phyloP scores from a whole-genome alignment of 2,888 invertebrate genomes.

The Ischnus inquisitorius region DNA sequence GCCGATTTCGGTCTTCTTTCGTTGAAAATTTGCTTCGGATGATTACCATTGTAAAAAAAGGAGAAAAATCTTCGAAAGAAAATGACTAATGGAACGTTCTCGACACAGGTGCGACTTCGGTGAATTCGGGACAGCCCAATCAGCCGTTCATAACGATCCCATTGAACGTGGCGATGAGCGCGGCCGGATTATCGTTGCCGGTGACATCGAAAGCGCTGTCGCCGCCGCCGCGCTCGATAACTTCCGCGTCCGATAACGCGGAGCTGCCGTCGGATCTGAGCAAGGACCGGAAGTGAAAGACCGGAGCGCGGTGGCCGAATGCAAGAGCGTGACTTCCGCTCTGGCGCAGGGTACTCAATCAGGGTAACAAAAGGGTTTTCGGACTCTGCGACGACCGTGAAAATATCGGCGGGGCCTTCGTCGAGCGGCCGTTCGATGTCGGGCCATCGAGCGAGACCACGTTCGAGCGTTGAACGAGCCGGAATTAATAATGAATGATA shows the following conservation, averaged over 20 bases:
- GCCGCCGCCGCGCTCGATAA: constrained; percentile 76
- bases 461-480: constrained; percentile 51
- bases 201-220: constrained; percentile 80
- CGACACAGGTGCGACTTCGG: constrained; percentile 77
- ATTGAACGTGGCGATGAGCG: constrained; percentile 89
- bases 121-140: constrained; percentile 79
- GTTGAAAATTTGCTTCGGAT: too few species aligned
- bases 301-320: constrained; percentile 11
- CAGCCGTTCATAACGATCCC: constrained; percentile 91
- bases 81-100: constrained; percentile 22
- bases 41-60: too few species aligned
- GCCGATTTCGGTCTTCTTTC: too few species aligned
- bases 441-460: constrained; percentile 57
- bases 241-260: constrained; percentile 77
- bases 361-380: constrained; percentile 55
- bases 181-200: constrained; percentile 85
- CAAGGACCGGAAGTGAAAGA: constrained; percentile 80
- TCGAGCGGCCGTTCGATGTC: constrained; percentile 59
- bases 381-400: constrained; percentile 40
- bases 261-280: constrained; percentile 82
- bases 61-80: too few species aligned
- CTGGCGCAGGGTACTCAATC: constrained; percentile 34
- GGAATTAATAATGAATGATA: constrained; percentile 57
- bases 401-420: constrained; percentile 28
- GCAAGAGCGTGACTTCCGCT: constrained; percentile 62